Conservation (phyloP, 2,113 vertebrate species). For the Loxodonta africana region DNA sequence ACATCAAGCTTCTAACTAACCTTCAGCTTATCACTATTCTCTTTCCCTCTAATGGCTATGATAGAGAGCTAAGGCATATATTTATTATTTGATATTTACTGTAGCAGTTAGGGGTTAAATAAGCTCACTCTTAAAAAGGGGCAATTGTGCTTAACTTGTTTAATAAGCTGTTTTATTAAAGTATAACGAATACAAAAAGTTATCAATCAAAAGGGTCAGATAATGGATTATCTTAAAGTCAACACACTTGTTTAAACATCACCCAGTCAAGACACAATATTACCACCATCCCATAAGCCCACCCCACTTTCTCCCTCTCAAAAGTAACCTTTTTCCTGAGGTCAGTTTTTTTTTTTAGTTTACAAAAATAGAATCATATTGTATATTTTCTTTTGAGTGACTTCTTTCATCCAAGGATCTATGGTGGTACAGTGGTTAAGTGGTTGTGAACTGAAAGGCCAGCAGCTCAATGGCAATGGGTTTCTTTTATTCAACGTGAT, state of each 20-base stretch:
- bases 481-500: not conserved
- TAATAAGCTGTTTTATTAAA: slow-evolving; percentile 18
- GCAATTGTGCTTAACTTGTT: not conserved
- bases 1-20: not conserved
- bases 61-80: not conserved
- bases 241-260: not conserved
- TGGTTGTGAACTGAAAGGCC: not conserved
- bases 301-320: not conserved
- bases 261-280: not conserved
- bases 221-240: not conserved
- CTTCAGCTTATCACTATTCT: not conserved
- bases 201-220: not conserved
- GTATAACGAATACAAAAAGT: not conserved
- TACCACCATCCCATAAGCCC: not conserved
- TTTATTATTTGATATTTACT: not conserved
- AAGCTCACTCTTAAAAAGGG: not conserved
- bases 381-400: not conserved
- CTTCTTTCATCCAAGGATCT: not conserved
- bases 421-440: not conserved
- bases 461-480: not conserved
- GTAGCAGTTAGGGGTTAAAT: not conserved
- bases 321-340: not conserved
- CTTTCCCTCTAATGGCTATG: not conserved
- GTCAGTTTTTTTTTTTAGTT: not conserved
- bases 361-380: not conserved